Base-by-base conservation (phyloP, 2,797 vertebrate genomes). In the Odontamblyopus rebecca region DNA sequence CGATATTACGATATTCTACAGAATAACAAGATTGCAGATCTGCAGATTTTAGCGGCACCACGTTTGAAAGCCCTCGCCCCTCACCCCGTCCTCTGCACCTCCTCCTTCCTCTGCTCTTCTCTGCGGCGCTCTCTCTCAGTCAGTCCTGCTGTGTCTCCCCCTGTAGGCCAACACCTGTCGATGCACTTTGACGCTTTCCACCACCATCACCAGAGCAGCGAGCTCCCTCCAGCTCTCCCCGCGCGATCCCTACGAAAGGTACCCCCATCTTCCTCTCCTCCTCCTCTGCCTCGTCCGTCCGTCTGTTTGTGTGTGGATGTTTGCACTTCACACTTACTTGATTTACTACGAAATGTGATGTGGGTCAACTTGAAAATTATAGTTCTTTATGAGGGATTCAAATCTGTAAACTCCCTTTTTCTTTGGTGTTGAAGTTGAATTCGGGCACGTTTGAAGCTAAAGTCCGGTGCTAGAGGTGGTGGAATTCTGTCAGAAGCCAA, bases 111-210 rank as follows among this genome's bases (percentile, higher is more conserved):
- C 76, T 53, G 74, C 79, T 63, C 68, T 62, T 75, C 53, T 68
- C 67, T 57, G 67, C 35, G 67, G 69, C 71, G 73, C 1, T 74
- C 71, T 74, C 70, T 85, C 82, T 91, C 81, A 84, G 80, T 85
- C 82, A 67, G 71, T 85, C 90, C 89, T 90, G 84, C 87, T 92
- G 85, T 90, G 85, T 92, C 85, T 88, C 78, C 87, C 84, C 87
- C 82, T 88, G 75, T 92, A 97, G 96, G 97, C 0, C 87, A 86
- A 89, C 95, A 95, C 92, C 96, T 97, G 89, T 94, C 94, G 71
- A 93, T 97, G 90, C 95, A 97, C 92, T 98, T 97, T 67, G 96
- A 97, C 61, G 95, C 95, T 92, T 97, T 96, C 93, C 96, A 97
- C 89, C 96, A 97, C 85, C 95, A 97, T 85, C 95, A 97, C 85